Evolutionary conservation across 1,140 invertebrate species (phyloP).

Genomic region (Drosophila lacertosa): DNA sequence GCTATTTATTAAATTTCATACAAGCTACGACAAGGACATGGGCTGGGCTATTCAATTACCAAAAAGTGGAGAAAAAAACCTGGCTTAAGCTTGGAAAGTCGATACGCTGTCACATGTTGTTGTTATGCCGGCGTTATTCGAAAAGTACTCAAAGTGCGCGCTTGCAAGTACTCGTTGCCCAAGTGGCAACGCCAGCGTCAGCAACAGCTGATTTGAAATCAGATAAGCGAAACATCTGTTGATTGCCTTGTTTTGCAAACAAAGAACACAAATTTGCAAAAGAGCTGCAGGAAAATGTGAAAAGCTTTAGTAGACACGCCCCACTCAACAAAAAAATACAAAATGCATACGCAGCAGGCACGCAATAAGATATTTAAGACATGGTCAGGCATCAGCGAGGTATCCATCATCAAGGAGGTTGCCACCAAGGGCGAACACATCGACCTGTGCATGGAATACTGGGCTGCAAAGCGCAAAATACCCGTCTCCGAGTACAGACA

Average conservation of each 20-base stretch:
- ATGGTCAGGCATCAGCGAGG: constrained; percentile 75
- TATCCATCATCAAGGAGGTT: constrained; percentile 78
- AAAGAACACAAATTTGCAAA: constrained; percentile 22
- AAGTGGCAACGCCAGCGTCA: constrained; percentile 14
- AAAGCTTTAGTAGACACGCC: constrained; percentile 14
- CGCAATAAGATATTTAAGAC: constrained; percentile 77
- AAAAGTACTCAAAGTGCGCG: constrained; percentile 19
- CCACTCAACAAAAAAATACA: constrained; percentile 24
- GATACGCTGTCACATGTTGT: constrained; percentile 26
- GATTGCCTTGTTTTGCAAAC: constrained; percentile 12
- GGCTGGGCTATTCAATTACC: constrained; percentile 54
- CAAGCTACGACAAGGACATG: constrained; percentile 53
- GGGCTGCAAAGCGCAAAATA: constrained; percentile 70
- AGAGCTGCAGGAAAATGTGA: constrained; percentile 52
- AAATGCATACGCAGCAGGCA: constrained; percentile 62
- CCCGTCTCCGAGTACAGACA: constrained; percentile 62
- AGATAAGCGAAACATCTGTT: constrained; percentile 22
- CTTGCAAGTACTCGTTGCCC: neutral
- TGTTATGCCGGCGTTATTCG: constrained; percentile 10
- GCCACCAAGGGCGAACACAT: constrained; percentile 83
- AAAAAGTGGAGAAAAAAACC: constrained; percentile 4
- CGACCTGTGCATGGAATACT: constrained; percentile 72
- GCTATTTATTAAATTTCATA: constrained; percentile 68
- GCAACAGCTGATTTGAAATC: constrained; percentile 13
- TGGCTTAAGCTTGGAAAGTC: constrained; percentile 11